These are phyloP conservation scores for Achroia grisella DNA, from an alignment of 1,140 invertebrate genomes.

Conservation along the genomic window DNA sequence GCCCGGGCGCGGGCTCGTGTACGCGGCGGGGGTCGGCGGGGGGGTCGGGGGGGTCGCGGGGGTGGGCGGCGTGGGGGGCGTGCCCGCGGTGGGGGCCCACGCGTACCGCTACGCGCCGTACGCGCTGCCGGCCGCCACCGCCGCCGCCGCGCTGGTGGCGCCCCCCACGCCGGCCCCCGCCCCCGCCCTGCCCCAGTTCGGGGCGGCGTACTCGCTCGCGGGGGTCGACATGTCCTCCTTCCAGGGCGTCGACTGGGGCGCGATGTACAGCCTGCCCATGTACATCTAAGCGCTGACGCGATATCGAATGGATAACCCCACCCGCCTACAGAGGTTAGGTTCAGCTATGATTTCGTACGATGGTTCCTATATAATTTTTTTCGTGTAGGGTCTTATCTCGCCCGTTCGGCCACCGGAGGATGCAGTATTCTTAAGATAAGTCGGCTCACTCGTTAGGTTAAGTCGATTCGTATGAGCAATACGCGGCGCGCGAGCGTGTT, in stretches of 20 bases:
- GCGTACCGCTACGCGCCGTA: slow-evolving; percentile 82
- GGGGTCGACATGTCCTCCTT: slow-evolving; percentile 94
- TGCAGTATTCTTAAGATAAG: slow-evolving; percentile 36
- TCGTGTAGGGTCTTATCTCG: slow-evolving; percentile 34
- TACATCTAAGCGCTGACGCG: slow-evolving; percentile 80
- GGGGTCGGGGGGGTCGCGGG: slow-evolving; percentile 34
- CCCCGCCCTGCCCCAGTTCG: slow-evolving; percentile 77
- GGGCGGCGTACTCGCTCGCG: slow-evolving; percentile 87
- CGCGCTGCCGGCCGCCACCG: slow-evolving; percentile 71
- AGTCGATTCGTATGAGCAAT: slow-evolving; percentile 30
- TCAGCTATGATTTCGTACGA: slow-evolving; percentile 24
- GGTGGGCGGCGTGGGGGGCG: slow-evolving; percentile 64
- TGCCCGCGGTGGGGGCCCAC: slow-evolving; percentile 48
- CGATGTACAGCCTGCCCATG: slow-evolving; percentile 93
- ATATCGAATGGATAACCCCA: slow-evolving; percentile 11
- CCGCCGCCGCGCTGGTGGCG: slow-evolving; percentile 67
- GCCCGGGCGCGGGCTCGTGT: slow-evolving; percentile 47
- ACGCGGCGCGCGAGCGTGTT: slow-evolving; percentile 35
- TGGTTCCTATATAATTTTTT: slow-evolving; percentile 50
- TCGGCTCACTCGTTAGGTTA: slow-evolving; percentile 37
- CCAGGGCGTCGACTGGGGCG: slow-evolving; percentile 91
- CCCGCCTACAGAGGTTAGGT: slow-evolving; percentile 25
- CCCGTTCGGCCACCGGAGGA: slow-evolving; percentile 18
- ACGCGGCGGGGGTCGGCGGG: slow-evolving; percentile 43
- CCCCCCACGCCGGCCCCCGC: slow-evolving; percentile 74